Percentiles rank a stretch among this genome's conserved stretches.
Evolutionary conservation across 2,888 invertebrate species (phyloP).

Genomic region (Drosophila bunnanda): DNA sequence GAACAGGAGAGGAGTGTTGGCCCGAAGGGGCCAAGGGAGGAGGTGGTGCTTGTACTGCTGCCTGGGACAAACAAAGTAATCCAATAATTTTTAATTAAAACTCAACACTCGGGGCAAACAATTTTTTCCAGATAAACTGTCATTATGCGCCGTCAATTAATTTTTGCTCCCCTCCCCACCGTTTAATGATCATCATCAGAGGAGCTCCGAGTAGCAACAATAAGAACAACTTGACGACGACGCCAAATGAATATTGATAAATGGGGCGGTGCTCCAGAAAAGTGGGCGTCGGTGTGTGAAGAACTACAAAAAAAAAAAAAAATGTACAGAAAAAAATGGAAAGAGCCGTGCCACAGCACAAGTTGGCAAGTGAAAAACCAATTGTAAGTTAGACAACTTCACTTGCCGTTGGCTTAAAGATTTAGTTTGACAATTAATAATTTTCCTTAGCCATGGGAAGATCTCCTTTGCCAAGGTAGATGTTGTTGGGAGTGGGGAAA

Average conservation of each 20-base stretch:
- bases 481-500: no score
- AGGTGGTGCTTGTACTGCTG: not conserved
- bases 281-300: slow-evolving; percentile 73
- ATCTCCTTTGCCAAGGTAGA: not conserved
- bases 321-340: not conserved
- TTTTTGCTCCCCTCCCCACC: slow-evolving; percentile 54
- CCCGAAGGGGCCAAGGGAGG: no score
- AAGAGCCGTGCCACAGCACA: not conserved
- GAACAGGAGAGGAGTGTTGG: slow-evolving; percentile 3
- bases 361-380: slow-evolving; percentile 44
- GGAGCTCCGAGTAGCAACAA: slow-evolving; percentile 50
- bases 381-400: slow-evolving; percentile 65
- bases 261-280: slow-evolving; percentile 78
- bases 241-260: slow-evolving; percentile 84
- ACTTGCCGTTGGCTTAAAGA: slow-evolving; percentile 58
- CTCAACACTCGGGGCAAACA: slow-evolving; percentile 80
- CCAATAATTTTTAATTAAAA: slow-evolving; percentile 81
- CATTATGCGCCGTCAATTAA: slow-evolving; percentile 82
- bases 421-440: slow-evolving; percentile 47
- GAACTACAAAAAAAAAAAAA: slow-evolving; percentile 16
- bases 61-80: slow-evolving; percentile 63
- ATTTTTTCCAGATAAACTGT: slow-evolving; percentile 80
- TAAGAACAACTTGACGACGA: slow-evolving; percentile 70
- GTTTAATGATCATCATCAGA: slow-evolving; percentile 79
- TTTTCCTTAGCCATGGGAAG: slow-evolving; percentile 28